These are phyloP conservation scores for Acleris laterana DNA, from an alignment of 2,888 invertebrate genomes.

Conservation along the genomic window DNA sequence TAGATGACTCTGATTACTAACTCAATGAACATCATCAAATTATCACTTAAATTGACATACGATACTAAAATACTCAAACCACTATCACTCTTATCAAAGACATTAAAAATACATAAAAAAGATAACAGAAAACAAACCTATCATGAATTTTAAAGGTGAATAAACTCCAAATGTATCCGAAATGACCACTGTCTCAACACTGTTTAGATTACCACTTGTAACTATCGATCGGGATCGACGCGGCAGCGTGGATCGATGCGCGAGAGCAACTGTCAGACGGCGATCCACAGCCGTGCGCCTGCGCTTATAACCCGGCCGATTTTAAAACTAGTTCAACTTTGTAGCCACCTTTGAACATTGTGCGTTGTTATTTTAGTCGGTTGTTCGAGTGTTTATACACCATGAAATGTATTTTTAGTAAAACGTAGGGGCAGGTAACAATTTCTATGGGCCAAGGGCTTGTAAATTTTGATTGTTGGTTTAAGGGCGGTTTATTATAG, in stretches of 20 bases:
- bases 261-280: conserved; percentile 75
- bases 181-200: conserved; percentile 42
- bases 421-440: conserved; percentile 75
- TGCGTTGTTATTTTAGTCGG: conserved; percentile 43
- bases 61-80: conserved; percentile 57
- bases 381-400: conserved; percentile 69
- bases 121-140: conserved; percentile 46
- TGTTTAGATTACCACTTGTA: conserved; percentile 49
- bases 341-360: conserved; percentile 33
- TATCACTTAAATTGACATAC: conserved; percentile 10
- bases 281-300: conserved; percentile 67
- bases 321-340: conserved; percentile 48
- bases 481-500: conserved; percentile 32
- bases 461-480: conserved; percentile 35
- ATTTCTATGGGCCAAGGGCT: conserved; percentile 72
- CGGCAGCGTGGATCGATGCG: conserved; percentile 68
- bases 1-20: conserved; percentile 27
- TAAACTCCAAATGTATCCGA: conserved; percentile 38
- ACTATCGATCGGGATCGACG: conserved; percentile 60
- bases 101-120: conserved; percentile 55
- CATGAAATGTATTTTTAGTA: conserved; percentile 80
- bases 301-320: conserved; percentile 65
- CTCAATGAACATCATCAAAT: conserved; percentile 11
- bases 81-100: conserved; percentile 71
- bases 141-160: conserved; percentile 40